A percentile compares a stretch with the other conserved stretches of the same genome.
Conservation (phyloP, 2,797 vertebrate species). For the Myotis planiceps region DNA sequence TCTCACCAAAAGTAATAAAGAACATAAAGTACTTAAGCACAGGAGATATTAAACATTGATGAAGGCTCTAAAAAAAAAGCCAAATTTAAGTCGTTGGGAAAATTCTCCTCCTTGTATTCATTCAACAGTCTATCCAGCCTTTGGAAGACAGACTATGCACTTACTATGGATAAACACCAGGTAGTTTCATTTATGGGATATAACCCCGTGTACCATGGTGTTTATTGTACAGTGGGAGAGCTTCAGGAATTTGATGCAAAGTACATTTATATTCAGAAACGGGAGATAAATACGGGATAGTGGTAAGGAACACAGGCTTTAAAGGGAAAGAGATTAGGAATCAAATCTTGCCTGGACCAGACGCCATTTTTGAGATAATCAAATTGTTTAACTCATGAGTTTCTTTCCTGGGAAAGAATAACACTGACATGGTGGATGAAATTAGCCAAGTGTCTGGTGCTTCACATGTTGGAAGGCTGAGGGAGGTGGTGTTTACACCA, state of each 20-base stretch:
- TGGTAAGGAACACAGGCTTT: not conserved
- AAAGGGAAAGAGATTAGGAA: not conserved
- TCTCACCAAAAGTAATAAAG: slow-evolving; percentile 71
- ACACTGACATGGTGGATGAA: not conserved
- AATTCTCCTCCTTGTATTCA: not conserved
- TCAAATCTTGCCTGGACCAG: not conserved
- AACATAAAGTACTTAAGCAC: not conserved
- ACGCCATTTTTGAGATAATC: not conserved
- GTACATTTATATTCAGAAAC: not conserved
- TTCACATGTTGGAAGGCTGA: not conserved
- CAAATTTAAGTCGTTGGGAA: not conserved
- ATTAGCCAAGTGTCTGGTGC: not conserved
- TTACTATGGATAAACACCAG: not conserved
- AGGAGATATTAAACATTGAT: not conserved
- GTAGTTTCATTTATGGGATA: not conserved
- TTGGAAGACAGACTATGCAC: not conserved
- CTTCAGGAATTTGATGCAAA: not conserved
- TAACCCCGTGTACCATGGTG: not conserved
- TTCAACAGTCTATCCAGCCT: not conserved
- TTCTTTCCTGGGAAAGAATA: not conserved
- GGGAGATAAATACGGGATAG: not conserved
- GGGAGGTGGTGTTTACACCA: not conserved
- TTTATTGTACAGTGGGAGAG: not conserved
- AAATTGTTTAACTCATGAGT: not conserved
- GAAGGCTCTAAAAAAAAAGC: not conserved